These are phyloP conservation scores for Ctenopoma kingsleyae DNA, from an alignment of 2,797 vertebrate species.

Conservation along the genomic window DNA sequence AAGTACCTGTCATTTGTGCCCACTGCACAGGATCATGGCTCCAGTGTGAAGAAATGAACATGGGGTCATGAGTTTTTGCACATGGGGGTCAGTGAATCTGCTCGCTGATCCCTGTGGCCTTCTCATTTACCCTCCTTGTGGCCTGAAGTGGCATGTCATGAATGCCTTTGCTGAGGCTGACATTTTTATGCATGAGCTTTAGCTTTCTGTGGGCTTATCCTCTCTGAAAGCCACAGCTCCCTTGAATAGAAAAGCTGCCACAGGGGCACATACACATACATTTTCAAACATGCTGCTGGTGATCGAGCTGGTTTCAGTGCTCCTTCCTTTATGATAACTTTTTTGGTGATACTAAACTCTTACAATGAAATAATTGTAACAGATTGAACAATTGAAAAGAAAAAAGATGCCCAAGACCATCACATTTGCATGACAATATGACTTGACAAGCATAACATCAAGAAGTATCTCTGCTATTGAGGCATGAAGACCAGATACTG, in stretches of 20 bases:
- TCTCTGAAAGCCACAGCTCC: conserved; percentile 51
- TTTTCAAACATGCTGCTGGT: conserved; percentile 14
- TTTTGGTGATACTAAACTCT: neutral
- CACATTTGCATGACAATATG: conserved; percentile 59
- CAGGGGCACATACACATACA: conserved; percentile 5
- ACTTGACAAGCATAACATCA: conserved; percentile 53
- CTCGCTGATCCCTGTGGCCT: conserved; percentile 34
- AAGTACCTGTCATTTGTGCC: conserved; percentile 7
- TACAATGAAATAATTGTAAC: neutral
- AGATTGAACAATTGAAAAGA: too few species aligned
- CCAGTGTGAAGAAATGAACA: conserved; percentile 21
- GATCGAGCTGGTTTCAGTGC: conserved; percentile 1
- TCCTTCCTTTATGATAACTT: neutral
- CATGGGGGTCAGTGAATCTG: conserved; percentile 25
- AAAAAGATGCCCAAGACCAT: conserved; percentile 36
- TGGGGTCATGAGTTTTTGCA: conserved; percentile 35
- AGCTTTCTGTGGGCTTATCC: conserved; percentile 53
- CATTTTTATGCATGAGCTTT: conserved; percentile 72
- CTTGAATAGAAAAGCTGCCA: conserved; percentile 35
- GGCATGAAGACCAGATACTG: conserved; percentile 25
- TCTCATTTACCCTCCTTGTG: conserved; percentile 28
- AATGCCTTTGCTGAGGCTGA: conserved; percentile 71
- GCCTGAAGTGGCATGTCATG: conserved; percentile 45
- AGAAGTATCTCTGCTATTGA: conserved; percentile 11
- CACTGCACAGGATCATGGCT: neutral